Percentiles rank a stretch among this genome's conserved stretches.
phyloP scores from a whole-genome alignment of 30 jellyfish, hydroid and myxozoan genomes.

The Pseudorhiza aurosa region DNA sequence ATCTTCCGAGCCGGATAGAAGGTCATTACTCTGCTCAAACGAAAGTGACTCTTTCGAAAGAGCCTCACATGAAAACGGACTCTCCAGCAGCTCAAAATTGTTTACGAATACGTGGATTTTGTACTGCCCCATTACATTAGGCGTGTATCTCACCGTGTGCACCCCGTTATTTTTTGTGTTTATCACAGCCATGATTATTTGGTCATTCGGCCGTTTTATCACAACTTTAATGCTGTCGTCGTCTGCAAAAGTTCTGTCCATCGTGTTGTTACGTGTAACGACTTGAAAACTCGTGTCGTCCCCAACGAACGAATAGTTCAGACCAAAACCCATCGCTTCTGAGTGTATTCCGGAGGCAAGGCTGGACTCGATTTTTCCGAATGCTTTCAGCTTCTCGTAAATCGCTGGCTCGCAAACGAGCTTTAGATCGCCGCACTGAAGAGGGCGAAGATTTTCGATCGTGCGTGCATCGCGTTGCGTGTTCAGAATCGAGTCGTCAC shows the following conservation, averaged over 20 bases:
- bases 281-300: slow-evolving; percentile 64
- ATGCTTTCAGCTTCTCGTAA: slow-evolving; percentile 32
- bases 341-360: slow-evolving; percentile 71
- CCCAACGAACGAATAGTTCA: slow-evolving; percentile 55
- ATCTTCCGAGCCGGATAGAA: slow-evolving; percentile 21
- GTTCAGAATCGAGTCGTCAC: slow-evolving; percentile 49
- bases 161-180: slow-evolving; percentile 56
- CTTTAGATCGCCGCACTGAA: slow-evolving; percentile 69
- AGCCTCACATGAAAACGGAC: slow-evolving; percentile 58
- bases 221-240: slow-evolving; percentile 40
- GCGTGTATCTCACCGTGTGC: slow-evolving; percentile 52
- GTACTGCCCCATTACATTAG: slow-evolving; percentile 34
- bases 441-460: slow-evolving; percentile 52
- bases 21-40: slow-evolving; percentile 28
- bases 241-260: slow-evolving; percentile 42
- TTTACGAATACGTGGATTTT: slow-evolving; percentile 47
- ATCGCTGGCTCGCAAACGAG: slow-evolving; percentile 21
- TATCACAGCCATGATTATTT: slow-evolving; percentile 40
- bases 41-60: slow-evolving; percentile 51
- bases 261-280: slow-evolving; percentile 40
- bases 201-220: slow-evolving; percentile 51
- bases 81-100: slow-evolving; percentile 56
- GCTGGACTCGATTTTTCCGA: slow-evolving; percentile 50
- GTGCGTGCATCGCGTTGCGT: slow-evolving; percentile 70
- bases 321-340: slow-evolving; percentile 70